These are phyloP conservation scores for Diadromus collaris DNA, from an alignment of 2,888 invertebrate species.

Conservation along the genomic window DNA sequence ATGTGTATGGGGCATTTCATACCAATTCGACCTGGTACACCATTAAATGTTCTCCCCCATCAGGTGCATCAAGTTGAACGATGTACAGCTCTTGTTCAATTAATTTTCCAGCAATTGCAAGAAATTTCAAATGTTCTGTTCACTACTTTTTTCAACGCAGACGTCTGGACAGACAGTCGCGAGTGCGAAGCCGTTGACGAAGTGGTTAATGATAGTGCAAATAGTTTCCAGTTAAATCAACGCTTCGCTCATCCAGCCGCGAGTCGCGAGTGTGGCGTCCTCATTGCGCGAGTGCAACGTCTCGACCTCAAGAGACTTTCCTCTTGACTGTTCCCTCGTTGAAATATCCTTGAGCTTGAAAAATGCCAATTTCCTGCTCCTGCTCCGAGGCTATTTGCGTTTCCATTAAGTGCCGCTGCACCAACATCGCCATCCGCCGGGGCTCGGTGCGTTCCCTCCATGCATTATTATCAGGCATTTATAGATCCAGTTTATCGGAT, in stretches of 20 bases:
- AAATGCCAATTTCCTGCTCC: conserved; percentile 48
- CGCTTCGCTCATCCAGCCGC: conserved; percentile 51
- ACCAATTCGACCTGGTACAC: background rate
- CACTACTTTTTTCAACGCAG: background rate
- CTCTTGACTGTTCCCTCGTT: conserved; percentile 33
- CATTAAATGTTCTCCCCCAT: background rate
- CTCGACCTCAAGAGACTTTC: conserved; percentile 28
- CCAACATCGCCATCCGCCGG: background rate
- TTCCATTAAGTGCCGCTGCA: conserved; percentile 38
- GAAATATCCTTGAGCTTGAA: conserved; percentile 26
- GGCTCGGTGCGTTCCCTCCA: background rate
- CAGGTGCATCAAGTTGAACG: background rate
- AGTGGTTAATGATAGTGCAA: conserved; percentile 75
- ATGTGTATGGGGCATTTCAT: background rate
- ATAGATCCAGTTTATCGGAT: conserved; percentile 47
- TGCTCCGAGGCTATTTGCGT: conserved; percentile 45
- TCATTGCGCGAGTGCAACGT: conserved; percentile 17
- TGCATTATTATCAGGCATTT: conserved; percentile 37
- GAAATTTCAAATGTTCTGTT: background rate
- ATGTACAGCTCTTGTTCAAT: background rate
- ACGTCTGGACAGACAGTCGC: conserved; percentile 64
- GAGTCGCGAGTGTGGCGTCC: conserved; percentile 8
- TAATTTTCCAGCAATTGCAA: background rate
- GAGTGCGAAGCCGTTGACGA: conserved; percentile 63
- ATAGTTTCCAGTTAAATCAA: conserved; percentile 73